Conservation (phyloP, 92 coral and sea anemone genomes). For the Epizoanthus fatuus region DNA sequence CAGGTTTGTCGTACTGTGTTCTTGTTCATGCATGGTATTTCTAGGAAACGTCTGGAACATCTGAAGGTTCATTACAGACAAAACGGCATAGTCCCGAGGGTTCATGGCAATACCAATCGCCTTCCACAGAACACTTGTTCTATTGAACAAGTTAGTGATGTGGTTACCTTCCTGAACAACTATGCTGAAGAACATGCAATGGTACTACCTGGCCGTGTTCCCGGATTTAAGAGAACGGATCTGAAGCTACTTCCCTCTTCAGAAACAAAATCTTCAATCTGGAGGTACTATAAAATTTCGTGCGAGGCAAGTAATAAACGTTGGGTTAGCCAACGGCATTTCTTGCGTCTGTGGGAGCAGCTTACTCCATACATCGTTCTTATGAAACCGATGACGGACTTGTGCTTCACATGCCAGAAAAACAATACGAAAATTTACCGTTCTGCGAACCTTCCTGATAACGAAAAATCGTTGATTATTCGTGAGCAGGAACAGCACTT, state of each 20-base stretch:
- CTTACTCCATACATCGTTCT: neutral
- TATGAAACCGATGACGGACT: constrained; percentile 9
- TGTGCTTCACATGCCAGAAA: constrained; percentile 28
- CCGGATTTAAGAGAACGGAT: neutral
- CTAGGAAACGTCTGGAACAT: too few species aligned
- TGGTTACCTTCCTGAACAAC: neutral
- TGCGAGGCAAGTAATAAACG: neutral
- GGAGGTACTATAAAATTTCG: too few species aligned
- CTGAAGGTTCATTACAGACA: constrained; percentile 17
- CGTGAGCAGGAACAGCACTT: constrained; percentile 15
- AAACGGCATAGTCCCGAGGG: constrained; percentile 14
- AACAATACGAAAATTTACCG: neutral
- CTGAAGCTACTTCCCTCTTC: neutral
- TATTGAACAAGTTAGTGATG: neutral
- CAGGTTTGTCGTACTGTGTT: constrained; percentile 3
- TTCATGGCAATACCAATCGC: neutral
- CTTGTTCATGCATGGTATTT: neutral
- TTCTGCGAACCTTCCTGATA: constrained; percentile 18
- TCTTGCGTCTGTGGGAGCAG: neutral
- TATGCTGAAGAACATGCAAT: neutral
- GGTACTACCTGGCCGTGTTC: constrained; percentile 1
- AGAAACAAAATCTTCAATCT: neutral
- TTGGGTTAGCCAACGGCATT: constrained; percentile 1
- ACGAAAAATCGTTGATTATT: neutral
- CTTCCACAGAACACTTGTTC: neutral